Evolutionary conservation across 1,140 invertebrate genomes (phyloP), one percentile per base, ranked within the genome.

Genomic region (Anastrepha obliqua): DNA sequence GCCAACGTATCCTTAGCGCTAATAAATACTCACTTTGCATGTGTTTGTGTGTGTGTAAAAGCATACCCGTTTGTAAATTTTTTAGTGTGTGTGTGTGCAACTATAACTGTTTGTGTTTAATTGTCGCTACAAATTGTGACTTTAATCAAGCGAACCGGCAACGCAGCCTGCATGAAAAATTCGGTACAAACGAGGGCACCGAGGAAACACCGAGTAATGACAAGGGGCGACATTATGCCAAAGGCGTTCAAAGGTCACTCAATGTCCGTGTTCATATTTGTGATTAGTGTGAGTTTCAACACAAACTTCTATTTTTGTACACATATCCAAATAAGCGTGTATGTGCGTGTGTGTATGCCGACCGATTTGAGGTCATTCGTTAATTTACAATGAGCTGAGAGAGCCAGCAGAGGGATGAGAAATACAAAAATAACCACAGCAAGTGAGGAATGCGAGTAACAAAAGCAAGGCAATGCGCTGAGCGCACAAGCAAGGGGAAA

Each of bases 181-280:
- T 17, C n/a, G 8, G 0, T 7, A 6, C 9, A 51, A 74, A 1
- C 4, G 47, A 51, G 74, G 74, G 7, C 15, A 81, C 20, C 3
- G 17, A 15, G 51, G 74, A 20, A 81, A 81, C 20, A 51, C 6
- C 47, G 44, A 58, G 20, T 17, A 81, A 55, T 17, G 74, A n/a
- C 55, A 29, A 81, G 29, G 51, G 74, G 17, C 51, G 47, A 81
- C 51, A 55, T 81, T 81, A 81, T 81, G 74, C 47, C 74, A 81
- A 81, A 81, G 74, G 74, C 74, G n/a, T 81, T 81, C 74, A 81
- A 81, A 81, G 74, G 74, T 81, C 74, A 81, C 74, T 81, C 47
- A 81, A 81, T 81, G 74, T 81, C 74, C 74, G 5, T 81, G 47
- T 81, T 7, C 74, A 78, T 81, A n/a, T 17, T 55, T 55, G n/a